Evolutionary conservation across 2,113 vertebrate genomes (phyloP), one percentile per base, ranked within the genome.

Genomic region (Pteronura brasiliensis): DNA sequence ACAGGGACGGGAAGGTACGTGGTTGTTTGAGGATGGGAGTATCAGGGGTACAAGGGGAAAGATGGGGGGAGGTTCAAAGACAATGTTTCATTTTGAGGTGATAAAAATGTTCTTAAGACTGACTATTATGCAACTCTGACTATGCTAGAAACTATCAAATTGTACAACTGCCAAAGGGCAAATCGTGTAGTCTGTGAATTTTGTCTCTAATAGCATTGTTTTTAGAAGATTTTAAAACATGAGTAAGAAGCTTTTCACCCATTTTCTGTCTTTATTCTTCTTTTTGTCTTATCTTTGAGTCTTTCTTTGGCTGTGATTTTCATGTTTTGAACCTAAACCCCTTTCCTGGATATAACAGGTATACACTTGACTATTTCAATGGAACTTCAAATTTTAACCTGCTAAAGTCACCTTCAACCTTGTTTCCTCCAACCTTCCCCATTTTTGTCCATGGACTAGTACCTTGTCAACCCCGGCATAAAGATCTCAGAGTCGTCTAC

Each of bases 291-390:
- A 42, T 49, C 6, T 93, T 65, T 65, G 12, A 4, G 42, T 69
- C 47, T 92, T 94, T 63, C 47, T 92, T 94, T 63, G 52, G 7
- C 42, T 42, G 57, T 25, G 7, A 31, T 61, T 47, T 25, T 69
- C 77, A 27, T 59, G 72, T 67, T 90, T 90, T 83, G 39, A 96
- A 12, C 47, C 31, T 74, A 61, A 65, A 59, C 18, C 44, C 36
- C 7, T 36, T 42, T 65, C 55, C 55, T 74, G 31, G 36, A 4
- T 93, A 87, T 15, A 15, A 63, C 8, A 52, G 82, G n/a, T 15
- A 57, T 36, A 36, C 17, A 14, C 47, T 39, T 42, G 23, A 31
- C 59, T 91, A 91, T 79, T 59, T 93, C 77, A 82, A 65, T 6
- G 49, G 39, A 47, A 87, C 36, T 86, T 82, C 57, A 61, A 20